Base-by-base conservation (phyloP, 2,113 vertebrate species). In the Fregata magnificens region DNA sequence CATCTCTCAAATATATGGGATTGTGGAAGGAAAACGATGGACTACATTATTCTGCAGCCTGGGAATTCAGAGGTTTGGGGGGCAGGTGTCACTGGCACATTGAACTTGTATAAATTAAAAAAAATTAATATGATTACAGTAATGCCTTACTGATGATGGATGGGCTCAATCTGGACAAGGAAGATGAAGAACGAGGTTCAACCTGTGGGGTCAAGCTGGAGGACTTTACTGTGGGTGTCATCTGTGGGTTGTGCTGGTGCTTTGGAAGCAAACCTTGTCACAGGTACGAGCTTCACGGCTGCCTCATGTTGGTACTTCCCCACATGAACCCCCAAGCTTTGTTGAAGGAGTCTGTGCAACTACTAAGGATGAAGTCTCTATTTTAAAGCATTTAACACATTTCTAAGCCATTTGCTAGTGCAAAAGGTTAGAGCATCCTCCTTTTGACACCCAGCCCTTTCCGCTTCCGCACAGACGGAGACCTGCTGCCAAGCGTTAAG, bases 381-480 rank as follows among this genome's bases (percentile, higher is more conserved):
- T 47, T 49, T 82, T 53, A 47, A 50, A 73, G 31, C 19, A 26
- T 44, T 72, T 66, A 36, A 32, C 19, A 25, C 5, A 9, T n/a
- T 25, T 29, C 49, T n/a, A n/a, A 73, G 52, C 52, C 9, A 2
- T 38, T 78, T 52, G 32, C 26, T 59, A 8, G 31, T 4, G 32
- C 9, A 36, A 59, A 59, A 42, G 13, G 29, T 45, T 34, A 16
- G 28, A 62, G 40, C 16, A 69, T 6, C 47, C 63, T 70, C 34
- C 28, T 28, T 45, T 38, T 16, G 62, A 40, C 34, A 38, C 8
- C 25, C 32, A 16, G 50, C 28, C 50, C 44, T 65, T 63, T 42
- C 56, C 3, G 5, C 4, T 76, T 42, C 71, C 2, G 0, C 1
- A 2, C 56, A 49, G 38, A 24, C 1, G 6, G 38, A 77, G 34